Evolutionary conservation across 53 echinoderm and acorn worm genomes (phyloP), one percentile per base, ranked within the genome.

Genomic region (Apostichopus leukothele): DNA sequence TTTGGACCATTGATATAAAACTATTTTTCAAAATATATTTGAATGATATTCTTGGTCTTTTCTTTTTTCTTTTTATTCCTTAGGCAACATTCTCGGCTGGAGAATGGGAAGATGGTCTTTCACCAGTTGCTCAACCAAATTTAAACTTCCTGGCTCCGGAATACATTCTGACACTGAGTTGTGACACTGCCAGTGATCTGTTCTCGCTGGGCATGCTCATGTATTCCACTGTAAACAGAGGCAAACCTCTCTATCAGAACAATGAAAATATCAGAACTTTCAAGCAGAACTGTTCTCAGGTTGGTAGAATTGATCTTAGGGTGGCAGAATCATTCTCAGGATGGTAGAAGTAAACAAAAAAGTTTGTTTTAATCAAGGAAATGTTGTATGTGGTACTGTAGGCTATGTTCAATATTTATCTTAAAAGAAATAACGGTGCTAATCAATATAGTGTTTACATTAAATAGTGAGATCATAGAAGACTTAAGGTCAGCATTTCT

Each of bases 181-280:
- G 97, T 86, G 97, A 97, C 86, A 97, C 97, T 27, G 91, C 97
- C 57, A 97, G 97, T 86, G 97, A 97, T 85, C 90, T 97, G 78
- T 97, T 95, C 91, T 95, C 95, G 5, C 91, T 97, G 20, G 97
- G 95, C 1, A 94, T 97, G 93, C 91, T 97, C 27, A 97, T 95
- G 93, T 97, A 97, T 75, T 75, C 97, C 25, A 91, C 89, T 18
- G 75, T 95, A 54, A 97, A 97, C 87, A 76, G 79, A 10, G 97
- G 97, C n/a, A 97, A 94, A 87, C 53, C 88, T 4, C 85, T 97
- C 55, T 94, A 90, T 74, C 91, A 95, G 53, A 95, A 92, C 88
- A 94, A 95, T 78, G 95, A 95, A 53, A 94, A 88, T 75, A 1
- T 97, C 22, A 86, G 89, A 85, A 92, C 94, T 6, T 94, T 92